A percentile compares a stretch with the other conserved stretches of the same genome.
These are phyloP conservation scores for Xestobium rufovillosum DNA, from an alignment of 2,888 invertebrate genomes.

Conservation along the genomic window DNA sequence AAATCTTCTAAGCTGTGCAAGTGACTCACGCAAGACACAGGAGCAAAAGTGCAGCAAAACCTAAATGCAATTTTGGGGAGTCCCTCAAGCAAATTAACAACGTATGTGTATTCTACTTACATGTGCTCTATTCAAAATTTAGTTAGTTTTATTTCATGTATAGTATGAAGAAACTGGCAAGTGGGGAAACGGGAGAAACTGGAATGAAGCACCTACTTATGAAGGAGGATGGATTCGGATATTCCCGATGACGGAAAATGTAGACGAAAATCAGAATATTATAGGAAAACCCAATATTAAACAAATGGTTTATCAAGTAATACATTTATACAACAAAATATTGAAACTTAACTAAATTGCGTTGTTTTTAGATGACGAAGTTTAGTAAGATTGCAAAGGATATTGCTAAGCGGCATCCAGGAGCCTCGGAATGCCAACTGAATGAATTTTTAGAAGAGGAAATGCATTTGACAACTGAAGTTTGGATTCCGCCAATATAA, in stretches of 20 bases:
- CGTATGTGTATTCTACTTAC: too few relatives aligned
- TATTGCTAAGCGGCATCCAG: slow-evolving; percentile 43
- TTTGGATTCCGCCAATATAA: slow-evolving; percentile 50
- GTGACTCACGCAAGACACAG: too few relatives aligned
- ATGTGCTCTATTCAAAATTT: too few relatives aligned
- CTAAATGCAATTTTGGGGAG: too few relatives aligned
- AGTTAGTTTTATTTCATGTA: too few relatives aligned
- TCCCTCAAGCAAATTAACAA: too few relatives aligned
- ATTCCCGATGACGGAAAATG: slow-evolving; percentile 51
- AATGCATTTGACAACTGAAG: slow-evolving; percentile 44
- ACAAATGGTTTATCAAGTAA: slow-evolving; percentile 27
- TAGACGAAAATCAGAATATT: slow-evolving; percentile 18
- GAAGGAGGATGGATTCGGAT: slow-evolving; percentile 74
- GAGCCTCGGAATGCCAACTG: slow-evolving; percentile 46
- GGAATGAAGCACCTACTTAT: slow-evolving; percentile 54
- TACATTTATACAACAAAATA: slow-evolving; percentile 3
- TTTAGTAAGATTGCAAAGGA: slow-evolving; percentile 46
- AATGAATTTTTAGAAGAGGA: slow-evolving; percentile 44
- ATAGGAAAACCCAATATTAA: slow-evolving; percentile 24
- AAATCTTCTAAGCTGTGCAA: too few relatives aligned
- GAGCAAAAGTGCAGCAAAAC: too few relatives aligned
- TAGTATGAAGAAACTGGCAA: too few relatives aligned
- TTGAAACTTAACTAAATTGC: slow-evolving; percentile 4
- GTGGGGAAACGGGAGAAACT: slow-evolving; percentile 68
- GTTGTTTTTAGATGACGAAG: slow-evolving; percentile 38